A percentile compares a stretch with the other conserved stretches of the same genome.
These are phyloP conservation scores for Callipepla californica DNA, from an alignment of 2,113 vertebrate genomes.

Conservation along the genomic window DNA sequence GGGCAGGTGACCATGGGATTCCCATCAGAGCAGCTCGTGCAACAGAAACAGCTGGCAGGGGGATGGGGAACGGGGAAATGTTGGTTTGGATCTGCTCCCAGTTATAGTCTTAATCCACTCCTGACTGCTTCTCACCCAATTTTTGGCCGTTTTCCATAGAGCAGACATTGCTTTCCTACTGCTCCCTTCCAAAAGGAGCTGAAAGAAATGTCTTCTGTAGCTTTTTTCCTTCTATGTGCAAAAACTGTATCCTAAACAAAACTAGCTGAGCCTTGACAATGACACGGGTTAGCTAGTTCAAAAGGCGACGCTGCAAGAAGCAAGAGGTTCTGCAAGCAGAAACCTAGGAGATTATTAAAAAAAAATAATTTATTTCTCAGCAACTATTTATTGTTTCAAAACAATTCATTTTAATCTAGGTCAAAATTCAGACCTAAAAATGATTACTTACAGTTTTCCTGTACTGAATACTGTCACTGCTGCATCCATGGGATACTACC, in stretches of 20 bases:
- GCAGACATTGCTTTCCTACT: slow-evolving; percentile 28
- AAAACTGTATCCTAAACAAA: slow-evolving; percentile 20
- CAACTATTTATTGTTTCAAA: slow-evolving; percentile 10
- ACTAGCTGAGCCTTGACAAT: neutral
- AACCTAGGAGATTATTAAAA: slow-evolving; percentile 2
- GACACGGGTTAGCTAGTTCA: neutral
- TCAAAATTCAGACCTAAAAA: slow-evolving; percentile 2
- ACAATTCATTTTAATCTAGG: neutral
- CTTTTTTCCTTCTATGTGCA: slow-evolving; percentile 51
- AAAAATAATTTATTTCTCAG: neutral
- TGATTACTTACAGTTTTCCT: neutral
- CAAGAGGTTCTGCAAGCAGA: neutral
- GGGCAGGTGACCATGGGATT: neutral
- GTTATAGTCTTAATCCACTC: slow-evolving; percentile 41
- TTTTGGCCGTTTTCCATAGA: slow-evolving; percentile 39
- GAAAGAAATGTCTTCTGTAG: slow-evolving; percentile 37
- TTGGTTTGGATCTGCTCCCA: slow-evolving; percentile 39
- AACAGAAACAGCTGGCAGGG: slow-evolving; percentile 2
- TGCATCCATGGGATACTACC: neutral
- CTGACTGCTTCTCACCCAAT: slow-evolving; percentile 28
- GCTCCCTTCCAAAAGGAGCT: slow-evolving; percentile 35
- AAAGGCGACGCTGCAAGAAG: neutral
- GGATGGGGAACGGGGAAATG: neutral
- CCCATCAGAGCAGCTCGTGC: neutral
- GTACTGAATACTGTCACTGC: neutral